Conservation (phyloP, 2,888 invertebrate genomes). For the Diabrotica balteata region DNA sequence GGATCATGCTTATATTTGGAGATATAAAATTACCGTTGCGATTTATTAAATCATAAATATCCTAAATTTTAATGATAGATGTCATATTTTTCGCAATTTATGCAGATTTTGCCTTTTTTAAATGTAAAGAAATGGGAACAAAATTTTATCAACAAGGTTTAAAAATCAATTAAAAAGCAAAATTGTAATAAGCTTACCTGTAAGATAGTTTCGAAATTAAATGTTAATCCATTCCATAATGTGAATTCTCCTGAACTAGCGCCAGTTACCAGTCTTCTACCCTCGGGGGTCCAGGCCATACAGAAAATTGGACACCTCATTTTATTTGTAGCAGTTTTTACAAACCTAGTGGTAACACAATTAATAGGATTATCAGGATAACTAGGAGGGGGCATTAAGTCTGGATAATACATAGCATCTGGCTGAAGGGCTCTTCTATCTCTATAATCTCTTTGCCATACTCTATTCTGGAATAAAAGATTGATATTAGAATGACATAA, state of each 20-base stretch:
- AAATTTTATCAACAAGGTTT: not conserved
- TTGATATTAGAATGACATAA: not conserved
- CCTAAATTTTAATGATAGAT: too few species aligned
- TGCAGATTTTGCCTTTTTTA: too few species aligned
- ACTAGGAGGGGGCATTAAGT: constrained; percentile 92
- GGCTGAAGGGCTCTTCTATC: constrained; percentile 92
- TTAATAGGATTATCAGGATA: constrained; percentile 96
- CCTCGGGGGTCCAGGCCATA: constrained; percentile 99
- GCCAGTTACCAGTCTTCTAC: constrained; percentile 95
- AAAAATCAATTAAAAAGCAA: not conserved
- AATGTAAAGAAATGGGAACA: constrained; percentile 3
- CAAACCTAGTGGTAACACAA: constrained; percentile 93
- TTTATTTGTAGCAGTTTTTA: constrained; percentile 99
- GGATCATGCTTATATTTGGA: too few species aligned
- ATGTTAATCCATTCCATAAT: constrained; percentile 99
- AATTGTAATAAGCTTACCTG: constrained; percentile 69
- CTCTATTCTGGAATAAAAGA: constrained; percentile 71
- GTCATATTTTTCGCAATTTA: too few species aligned
- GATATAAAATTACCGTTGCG: too few species aligned
- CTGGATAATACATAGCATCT: constrained; percentile 93
- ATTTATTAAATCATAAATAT: too few species aligned
- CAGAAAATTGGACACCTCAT: constrained; percentile 99
- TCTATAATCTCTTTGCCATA: constrained; percentile 94
- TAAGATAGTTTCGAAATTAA: constrained; percentile 99
- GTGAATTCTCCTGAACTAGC: constrained; percentile 99